Evolutionary conservation across 2,113 vertebrate genomes (phyloP).

Genomic region (Thunnus maccoyii): DNA sequence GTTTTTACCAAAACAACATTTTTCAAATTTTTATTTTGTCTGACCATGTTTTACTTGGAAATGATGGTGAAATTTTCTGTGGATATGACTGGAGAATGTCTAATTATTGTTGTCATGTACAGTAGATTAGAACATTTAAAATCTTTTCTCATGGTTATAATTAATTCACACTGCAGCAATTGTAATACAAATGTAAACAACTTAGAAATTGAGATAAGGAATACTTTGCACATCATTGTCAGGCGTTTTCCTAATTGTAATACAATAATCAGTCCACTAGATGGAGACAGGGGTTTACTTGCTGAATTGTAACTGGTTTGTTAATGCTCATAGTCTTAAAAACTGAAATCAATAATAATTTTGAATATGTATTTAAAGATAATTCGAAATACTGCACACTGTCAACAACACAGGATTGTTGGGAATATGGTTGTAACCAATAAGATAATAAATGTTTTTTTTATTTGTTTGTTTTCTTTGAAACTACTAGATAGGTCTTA

Average conservation of each 20-base stretch:
- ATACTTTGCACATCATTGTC: background rate
- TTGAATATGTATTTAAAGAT: background rate
- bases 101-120: background rate
- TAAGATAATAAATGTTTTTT: no score
- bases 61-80: background rate
- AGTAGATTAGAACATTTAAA: background rate
- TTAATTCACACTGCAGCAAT: background rate
- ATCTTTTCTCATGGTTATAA: background rate
- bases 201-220: background rate
- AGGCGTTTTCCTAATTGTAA: background rate
- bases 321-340: no score
- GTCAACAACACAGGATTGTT: no score
- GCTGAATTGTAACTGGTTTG: background rate
- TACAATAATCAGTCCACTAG: constrained; percentile 17
- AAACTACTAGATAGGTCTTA: no score
- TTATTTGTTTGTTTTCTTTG: no score
- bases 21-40: background rate
- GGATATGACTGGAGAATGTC: background rate
- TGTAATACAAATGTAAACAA: background rate
- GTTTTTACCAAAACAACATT: background rate
- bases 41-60: background rate
- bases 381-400: background rate
- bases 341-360: no score
- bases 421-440: no score
- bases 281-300: constrained; percentile 12